Evolutionary conservation across 2,113 vertebrate species (phyloP), one percentile per base, ranked within the genome.

Genomic region (Bucco capensis): DNA sequence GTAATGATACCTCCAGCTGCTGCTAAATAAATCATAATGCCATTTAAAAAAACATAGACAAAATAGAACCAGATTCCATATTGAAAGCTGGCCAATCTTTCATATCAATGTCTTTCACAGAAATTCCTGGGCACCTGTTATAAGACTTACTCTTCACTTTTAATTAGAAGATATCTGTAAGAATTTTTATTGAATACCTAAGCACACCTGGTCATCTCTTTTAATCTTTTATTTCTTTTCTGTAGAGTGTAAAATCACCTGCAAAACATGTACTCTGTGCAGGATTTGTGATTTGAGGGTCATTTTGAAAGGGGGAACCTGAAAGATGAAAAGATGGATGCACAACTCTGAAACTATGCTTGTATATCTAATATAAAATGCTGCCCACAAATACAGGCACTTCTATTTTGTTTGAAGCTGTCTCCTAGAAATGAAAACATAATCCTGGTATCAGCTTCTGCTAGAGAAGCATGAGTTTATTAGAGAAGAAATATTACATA

Each of bases 11-110:
- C 74, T 81, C 86, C 93, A 95, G 90, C 96, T 96, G 92, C 86
- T 94, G 90, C 66, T 89, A 89, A 90, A 96, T 94, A 95, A 93
- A 96, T 96, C 95, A 96, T 79, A 92, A 95, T 94, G 92, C 90
- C 91, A 88, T 92, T 81, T 93, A 79, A 89, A 90, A n/a, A 96
- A 95, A 94, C 91, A 91, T 64, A 76, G 91, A 94, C 82, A 95
- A 96, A 96, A 94, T 44, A 75, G 81, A 94, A 95, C 57, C 95
- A 95, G 93, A 96, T 96, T 93, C 88, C 71, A 44, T 88, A 89
- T 17, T 78, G 93, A 94, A 95, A 84, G 83, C 76, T 79, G 66
- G 74, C 77, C 90, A 92, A 70, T 93, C 92, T 81, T 93, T 94
- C 93, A 90, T 33, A 88, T 33, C 77, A 94, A 96, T 89, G 70